Evolutionary conservation across 2,888 invertebrate species (phyloP).

Genomic region (Andricus quercusramuli): DNA sequence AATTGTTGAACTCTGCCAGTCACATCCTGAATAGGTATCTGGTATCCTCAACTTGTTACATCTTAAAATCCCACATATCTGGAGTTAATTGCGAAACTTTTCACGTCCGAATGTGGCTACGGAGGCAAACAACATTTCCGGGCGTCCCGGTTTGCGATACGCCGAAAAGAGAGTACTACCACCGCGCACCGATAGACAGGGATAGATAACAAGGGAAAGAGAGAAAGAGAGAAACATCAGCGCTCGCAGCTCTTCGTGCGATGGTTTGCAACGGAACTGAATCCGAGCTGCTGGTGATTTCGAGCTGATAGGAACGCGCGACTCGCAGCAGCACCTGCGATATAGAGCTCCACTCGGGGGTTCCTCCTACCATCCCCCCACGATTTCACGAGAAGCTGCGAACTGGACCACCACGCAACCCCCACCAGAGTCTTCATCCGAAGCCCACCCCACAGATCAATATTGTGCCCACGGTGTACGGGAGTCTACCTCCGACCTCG

Average conservation of each 20-base stretch:
- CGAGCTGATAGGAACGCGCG: conserved; percentile 52
- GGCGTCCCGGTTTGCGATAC: conserved; percentile 19
- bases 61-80: neutral
- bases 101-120: neutral
- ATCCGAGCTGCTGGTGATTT: conserved; percentile 47
- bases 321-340: conserved; percentile 73
- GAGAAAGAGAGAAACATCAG: conserved; percentile 54
- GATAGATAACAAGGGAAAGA: conserved; percentile 43
- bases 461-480: conserved; percentile 74
- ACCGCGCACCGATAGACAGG: conserved; percentile 32
- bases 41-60: neutral
- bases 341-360: conserved; percentile 59
- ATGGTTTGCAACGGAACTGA: conserved; percentile 61
- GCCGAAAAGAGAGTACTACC: conserved; percentile 10
- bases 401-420: conserved; percentile 76
- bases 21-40: neutral
- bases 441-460: conserved; percentile 76
- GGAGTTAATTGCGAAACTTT: conserved; percentile 25
- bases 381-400: conserved; percentile 74
- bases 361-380: conserved; percentile 64
- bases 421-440: conserved; percentile 63
- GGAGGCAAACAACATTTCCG: conserved; percentile 32
- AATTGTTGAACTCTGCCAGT: neutral
- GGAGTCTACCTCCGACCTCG: conserved; percentile 61
- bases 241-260: conserved; percentile 56